A percentile compares a stretch with the other conserved stretches of the same genome.
phyloP scores from a whole-genome alignment of 1,140 invertebrate species.

The Galleria mellonella region DNA sequence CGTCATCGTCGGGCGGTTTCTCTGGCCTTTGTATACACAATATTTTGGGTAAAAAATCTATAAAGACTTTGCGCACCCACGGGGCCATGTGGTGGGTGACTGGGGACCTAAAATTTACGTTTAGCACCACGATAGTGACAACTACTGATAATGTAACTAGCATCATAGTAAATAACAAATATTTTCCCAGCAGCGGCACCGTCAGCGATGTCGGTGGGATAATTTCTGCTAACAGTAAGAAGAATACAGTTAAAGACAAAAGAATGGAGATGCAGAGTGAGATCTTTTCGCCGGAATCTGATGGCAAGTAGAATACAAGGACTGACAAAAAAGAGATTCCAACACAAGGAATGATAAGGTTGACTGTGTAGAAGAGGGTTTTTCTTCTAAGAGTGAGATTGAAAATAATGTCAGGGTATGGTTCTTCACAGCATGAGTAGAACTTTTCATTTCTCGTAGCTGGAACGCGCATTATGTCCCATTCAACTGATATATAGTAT shows the following conservation, averaged over 20 bases:
- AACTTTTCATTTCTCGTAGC: constrained; percentile 91
- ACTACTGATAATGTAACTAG: constrained; percentile 98
- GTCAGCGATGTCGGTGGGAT: constrained; percentile 99
- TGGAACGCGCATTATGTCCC: constrained; percentile 95
- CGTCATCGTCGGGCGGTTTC: constrained; percentile 78
- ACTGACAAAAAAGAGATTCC: constrained; percentile 98
- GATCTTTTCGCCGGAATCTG: constrained; percentile 98
- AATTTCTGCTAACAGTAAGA: constrained; percentile 97
- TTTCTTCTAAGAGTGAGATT: constrained; percentile 97
- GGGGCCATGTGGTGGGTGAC: constrained; percentile 96
- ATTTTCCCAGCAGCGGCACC: constrained; percentile 97
- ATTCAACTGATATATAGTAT: constrained; percentile 97
- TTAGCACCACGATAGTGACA: constrained; percentile 97
- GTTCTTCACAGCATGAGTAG: constrained; percentile 93
- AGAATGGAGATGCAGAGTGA: constrained; percentile 98
- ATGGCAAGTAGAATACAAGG: constrained; percentile 98
- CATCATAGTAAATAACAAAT: constrained; percentile 99
- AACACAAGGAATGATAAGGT: constrained; percentile 96
- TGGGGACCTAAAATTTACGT: constrained; percentile 98
- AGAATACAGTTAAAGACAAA: constrained; percentile 98
- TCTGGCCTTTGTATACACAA: constrained; percentile 89
- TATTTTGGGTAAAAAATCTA: constrained; percentile 90
- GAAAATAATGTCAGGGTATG: constrained; percentile 97
- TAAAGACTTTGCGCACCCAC: constrained; percentile 92
- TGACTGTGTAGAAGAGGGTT: constrained; percentile 98